A percentile compares a stretch with the other conserved stretches of the same genome.
These are phyloP conservation scores for Pristionchus japonicus DNA, from an alignment of 2,888 invertebrate species.

Conservation along the genomic window DNA sequence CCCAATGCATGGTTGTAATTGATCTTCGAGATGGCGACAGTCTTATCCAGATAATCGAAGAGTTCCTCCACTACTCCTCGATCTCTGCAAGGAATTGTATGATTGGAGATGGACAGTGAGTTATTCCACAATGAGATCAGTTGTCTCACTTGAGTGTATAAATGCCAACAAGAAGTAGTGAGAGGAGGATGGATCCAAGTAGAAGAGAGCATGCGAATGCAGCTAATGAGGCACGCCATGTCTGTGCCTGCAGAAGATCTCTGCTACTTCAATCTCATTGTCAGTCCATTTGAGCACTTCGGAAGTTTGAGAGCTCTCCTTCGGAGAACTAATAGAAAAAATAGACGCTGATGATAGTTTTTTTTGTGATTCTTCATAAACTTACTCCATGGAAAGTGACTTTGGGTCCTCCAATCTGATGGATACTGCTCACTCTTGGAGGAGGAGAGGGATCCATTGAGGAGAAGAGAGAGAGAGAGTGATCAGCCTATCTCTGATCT, in stretches of 20 bases:
- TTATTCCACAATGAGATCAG: not conserved
- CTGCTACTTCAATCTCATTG: too few relatives aligned
- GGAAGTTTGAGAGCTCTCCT: too few relatives aligned
- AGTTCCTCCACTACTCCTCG: slow-evolving; percentile 58
- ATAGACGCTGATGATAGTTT: too few relatives aligned
- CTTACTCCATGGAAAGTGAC: slow-evolving; percentile 40
- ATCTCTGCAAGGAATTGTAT: not conserved
- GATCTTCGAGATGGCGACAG: slow-evolving; percentile 72
- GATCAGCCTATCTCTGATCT: not conserved
- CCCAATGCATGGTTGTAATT: slow-evolving; percentile 69
- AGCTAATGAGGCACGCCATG: slow-evolving; percentile 68
- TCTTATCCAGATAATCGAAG: slow-evolving; percentile 71
- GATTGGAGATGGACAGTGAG: not conserved
- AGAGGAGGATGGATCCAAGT: not conserved
- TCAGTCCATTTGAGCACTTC: too few relatives aligned
- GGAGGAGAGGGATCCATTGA: slow-evolving; percentile 12
- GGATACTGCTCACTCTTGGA: not conserved
- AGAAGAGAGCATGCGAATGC: slow-evolving; percentile 6
- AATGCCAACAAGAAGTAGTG: not conserved
- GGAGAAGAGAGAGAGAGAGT: not conserved
- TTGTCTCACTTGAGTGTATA: slow-evolving; percentile 19
- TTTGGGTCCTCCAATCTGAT: slow-evolving; percentile 4
- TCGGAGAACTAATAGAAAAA: too few relatives aligned
- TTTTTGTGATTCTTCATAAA: too few relatives aligned
- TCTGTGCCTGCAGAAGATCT: slow-evolving; percentile 55